Base-by-base conservation (phyloP, 2,113 vertebrate species). In the Tyto alba region DNA sequence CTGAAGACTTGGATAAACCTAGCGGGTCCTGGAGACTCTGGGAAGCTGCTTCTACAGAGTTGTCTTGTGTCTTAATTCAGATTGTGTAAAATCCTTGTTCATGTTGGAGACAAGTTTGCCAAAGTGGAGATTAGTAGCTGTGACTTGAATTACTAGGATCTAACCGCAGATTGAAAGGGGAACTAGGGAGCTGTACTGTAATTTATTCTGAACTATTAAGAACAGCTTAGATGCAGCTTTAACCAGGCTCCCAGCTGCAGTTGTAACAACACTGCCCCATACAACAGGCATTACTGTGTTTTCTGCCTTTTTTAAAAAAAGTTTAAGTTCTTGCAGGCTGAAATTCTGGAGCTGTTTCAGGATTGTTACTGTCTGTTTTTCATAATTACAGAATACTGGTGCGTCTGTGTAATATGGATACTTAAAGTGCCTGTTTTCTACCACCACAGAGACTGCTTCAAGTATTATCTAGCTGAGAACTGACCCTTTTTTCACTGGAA, bases 391-490 rank as follows among this genome's bases (percentile, higher is more conserved):
- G 63, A 88, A 60, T 38, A 62, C 5, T 71, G 88, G 48, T 94
- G 66, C 17, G 13, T 23, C 19, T 79, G 30, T 75, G 38, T n/a
- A 30, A 7, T 29, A 36, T 0, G 20, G 67, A 79, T 72, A 80
- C 64, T 80, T 84, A 21, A 59, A 96, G 93, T 93, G 80, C 75
- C 94, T 96, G 72, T 50, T 89, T 93, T 85, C 43, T 90, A 16
- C 72, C 66, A 80, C 1, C 19, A 62, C 9, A 48, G 29, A 73
- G 41, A 45, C 36, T 56, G 80, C 60, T 72, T 60, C 14, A 73
- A 38, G 45, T 34, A 14, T 32, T 79, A 6, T 2, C 27, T 56
- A 34, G 21, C 21, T 18, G 27, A 80, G 60, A 69, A 68, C 55
- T 34, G 40, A 10, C 5, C 29, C 13, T n/a, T 71, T n/a, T 55